Base-by-base conservation (phyloP, 2,888 invertebrate species). In the Mantis religiosa region DNA sequence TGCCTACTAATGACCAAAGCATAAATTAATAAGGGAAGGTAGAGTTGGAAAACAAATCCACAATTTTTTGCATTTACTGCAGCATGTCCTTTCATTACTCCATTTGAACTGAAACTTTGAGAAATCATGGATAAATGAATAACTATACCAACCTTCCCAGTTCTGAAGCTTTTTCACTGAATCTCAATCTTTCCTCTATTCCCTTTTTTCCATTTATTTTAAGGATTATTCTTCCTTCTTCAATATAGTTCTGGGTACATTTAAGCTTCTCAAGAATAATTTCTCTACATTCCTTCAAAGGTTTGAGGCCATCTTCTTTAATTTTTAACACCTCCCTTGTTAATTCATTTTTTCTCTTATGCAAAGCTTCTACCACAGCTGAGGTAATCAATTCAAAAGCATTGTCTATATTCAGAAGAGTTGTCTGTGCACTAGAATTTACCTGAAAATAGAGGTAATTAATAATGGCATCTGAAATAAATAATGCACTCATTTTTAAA, bases 281-380 rank as follows among this genome's bases (percentile, higher is more conserved):
- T 88, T 92, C 92, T 87, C 91, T 92, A 90, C 93, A 94, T 89
- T 93, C 93, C 90, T 91, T 92, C 88, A 94, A 91, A 41, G 94
- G 94, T 20, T 91, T 91, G 41, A 94, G 90, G 88, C 93, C 93
- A 89, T 93, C 92, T 88, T 92, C 88, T 30, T 88, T 84, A 25
- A 90, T 89, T 47, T 86, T 88, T 12, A 81, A 28, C 0, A 89
- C 90, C 89, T 91, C 91, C 90, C 25, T 91, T 91, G 92, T 93
- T 85, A 90, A 92, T 91, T 92, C 90, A 91, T 88, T 90, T 90
- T 91, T 90, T 88, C 89, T 91, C 90, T 90, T 92, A 91, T 89
- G 92, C 54, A 93, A 90, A 89, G 91, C 91, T 86, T 91, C 90
- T 0, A 90, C 90, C 41, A 93, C 54, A 84, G 90, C 89, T 27